A percentile compares a stretch with the other conserved stretches of the same genome.
Evolutionary conservation across 2,888 invertebrate species (phyloP).

Genomic region (Cephus pulcher): DNA sequence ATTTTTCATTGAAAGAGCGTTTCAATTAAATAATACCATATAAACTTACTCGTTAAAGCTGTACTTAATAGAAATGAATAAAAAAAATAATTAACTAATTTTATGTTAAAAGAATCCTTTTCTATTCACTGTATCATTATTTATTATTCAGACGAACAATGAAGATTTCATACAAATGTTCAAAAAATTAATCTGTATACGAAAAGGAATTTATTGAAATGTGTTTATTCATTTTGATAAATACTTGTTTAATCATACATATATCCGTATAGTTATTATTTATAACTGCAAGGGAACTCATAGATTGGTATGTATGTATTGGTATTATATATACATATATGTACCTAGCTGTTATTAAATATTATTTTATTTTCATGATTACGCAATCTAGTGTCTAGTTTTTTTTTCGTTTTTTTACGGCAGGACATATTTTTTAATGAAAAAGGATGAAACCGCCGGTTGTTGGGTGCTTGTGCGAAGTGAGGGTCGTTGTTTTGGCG

Average conservation of each 20-base stretch:
- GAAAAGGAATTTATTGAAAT: neutral
- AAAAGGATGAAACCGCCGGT: neutral
- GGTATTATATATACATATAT: neutral
- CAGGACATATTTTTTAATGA: neutral
- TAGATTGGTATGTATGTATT: neutral
- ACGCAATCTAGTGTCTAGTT: neutral
- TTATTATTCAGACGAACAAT: too few species aligned
- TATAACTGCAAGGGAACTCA: too few species aligned
- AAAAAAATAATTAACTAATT: neutral
- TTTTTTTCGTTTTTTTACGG: neutral
- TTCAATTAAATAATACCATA: neutral
- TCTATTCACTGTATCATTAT: too few species aligned
- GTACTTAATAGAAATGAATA: neutral
- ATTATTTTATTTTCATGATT: neutral
- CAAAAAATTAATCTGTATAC: neutral
- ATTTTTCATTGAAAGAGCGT: neutral
- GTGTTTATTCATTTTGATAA: neutral
- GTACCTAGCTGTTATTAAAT: neutral
- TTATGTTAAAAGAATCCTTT: neutral
- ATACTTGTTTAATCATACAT: neutral
- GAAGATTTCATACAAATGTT: neutral
- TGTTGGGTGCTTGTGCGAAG: neutral
- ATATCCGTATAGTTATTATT: neutral
- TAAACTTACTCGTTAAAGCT: neutral
- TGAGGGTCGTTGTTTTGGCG: conserved; percentile 1